Conservation (phyloP, 2,113 vertebrate genomes). For the Phylloscopus whistleri region DNA sequence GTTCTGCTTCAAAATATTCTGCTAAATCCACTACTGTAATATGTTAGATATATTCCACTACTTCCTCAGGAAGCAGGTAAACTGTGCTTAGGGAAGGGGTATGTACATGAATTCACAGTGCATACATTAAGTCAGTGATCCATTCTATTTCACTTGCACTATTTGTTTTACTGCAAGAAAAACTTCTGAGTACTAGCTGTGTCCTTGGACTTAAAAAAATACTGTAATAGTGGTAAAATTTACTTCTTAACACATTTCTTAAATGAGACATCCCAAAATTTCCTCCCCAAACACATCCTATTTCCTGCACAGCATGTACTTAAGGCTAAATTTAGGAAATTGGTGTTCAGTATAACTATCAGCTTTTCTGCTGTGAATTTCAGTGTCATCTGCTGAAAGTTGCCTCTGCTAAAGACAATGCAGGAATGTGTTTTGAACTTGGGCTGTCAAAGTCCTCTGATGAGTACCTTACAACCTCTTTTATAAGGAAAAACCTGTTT, state of each 20-base stretch:
- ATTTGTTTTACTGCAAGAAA: not conserved
- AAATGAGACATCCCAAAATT: not conserved
- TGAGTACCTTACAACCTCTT: not conserved
- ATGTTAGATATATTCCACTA: not conserved
- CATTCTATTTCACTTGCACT: not conserved
- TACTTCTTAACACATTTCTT: not conserved
- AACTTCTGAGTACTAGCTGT: not conserved
- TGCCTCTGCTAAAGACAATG: not conserved
- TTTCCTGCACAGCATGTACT: not conserved
- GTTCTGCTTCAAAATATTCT: not conserved
- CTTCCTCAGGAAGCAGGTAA: not conserved
- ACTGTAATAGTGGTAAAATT: not conserved
- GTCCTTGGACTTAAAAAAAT: not conserved
- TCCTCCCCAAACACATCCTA: not conserved
- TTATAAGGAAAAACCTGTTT: not conserved
- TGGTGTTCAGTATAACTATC: not conserved
- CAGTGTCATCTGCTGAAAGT: not conserved
- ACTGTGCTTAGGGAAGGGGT: not conserved
- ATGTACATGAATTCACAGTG: not conserved
- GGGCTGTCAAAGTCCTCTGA: not conserved
- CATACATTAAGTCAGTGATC: not conserved
- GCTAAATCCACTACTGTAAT: not conserved
- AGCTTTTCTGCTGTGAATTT: not conserved
- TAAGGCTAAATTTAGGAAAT: constrained; percentile 11
- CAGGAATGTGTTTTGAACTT: not conserved